Evolutionary conservation across 2,888 invertebrate species (phyloP), one percentile per base, ranked within the genome.

Genomic region (Standfussiana lucernea): DNA sequence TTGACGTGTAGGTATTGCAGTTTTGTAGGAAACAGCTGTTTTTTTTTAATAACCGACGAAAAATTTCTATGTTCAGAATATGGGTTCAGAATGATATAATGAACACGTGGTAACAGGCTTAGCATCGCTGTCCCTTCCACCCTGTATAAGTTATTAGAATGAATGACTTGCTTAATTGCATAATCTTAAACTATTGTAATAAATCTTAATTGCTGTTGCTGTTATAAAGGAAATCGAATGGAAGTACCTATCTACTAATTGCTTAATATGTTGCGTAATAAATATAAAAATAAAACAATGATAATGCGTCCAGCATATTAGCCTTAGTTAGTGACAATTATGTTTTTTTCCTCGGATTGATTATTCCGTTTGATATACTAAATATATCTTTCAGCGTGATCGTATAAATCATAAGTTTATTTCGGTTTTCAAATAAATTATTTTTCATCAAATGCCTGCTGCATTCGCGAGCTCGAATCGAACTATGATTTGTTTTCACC

Each of bases 71-170:
- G n/a, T n/a, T n/a, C n/a, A n/a, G n/a, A n/a, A n/a, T n/a, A n/a
- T n/a, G n/a, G n/a, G n/a, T n/a, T n/a, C n/a, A n/a, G n/a, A n/a
- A n/a, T n/a, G n/a, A n/a, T n/a, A n/a, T n/a, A n/a, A n/a, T n/a
- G n/a, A n/a, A n/a, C n/a, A n/a, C n/a, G n/a, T n/a, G n/a, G n/a
- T n/a, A n/a, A n/a, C n/a, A n/a, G n/a, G n/a, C n/a, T n/a, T n/a
- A n/a, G n/a, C n/a, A n/a, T n/a, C n/a, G n/a, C n/a, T n/a, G n/a
- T n/a, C n/a, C n/a, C n/a, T n/a, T n/a, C n/a, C n/a, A n/a, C n/a
- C n/a, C n/a, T n/a, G n/a, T 45, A 37, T 35, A 66, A 47, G 15
- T n/a, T 7, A 50, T 65, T n/a, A 64, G 76, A 83, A 77, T 50
- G 0, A 50, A 77, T 69, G 35, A 59, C 47, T 77, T 47, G 24